Evolutionary conservation across 2,888 invertebrate species (phyloP).

Genomic region (Epistrophella euchroma): DNA sequence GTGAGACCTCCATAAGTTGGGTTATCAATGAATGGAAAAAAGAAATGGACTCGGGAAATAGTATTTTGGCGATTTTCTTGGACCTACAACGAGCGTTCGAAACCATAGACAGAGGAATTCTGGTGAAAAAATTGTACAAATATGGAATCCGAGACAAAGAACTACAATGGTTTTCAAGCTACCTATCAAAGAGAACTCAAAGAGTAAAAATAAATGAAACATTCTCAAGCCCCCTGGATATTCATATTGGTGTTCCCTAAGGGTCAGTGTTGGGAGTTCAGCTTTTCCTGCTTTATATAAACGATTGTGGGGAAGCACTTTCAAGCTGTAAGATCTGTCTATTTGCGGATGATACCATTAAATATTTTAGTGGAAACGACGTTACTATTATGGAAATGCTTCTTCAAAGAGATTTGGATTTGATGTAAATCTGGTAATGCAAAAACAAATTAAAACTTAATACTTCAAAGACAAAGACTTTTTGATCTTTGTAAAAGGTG

Average conservation of each 20-base stretch:
- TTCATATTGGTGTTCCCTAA: too few species aligned
- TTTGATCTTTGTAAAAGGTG: too few species aligned
- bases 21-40: background rate
- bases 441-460: background rate
- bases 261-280: too few species aligned
- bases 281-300: too few species aligned
- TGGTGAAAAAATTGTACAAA: background rate
- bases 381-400: background rate
- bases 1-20: background rate
- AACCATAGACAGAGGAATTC: background rate
- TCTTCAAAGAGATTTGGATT: background rate
- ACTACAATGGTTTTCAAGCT: background rate
- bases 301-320: background rate
- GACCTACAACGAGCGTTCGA: background rate
- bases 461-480: too few species aligned
- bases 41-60: background rate
- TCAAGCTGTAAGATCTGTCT: background rate
- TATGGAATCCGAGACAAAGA: background rate
- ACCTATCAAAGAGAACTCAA: too few species aligned
- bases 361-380: background rate
- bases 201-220: too few species aligned
- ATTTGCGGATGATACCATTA: background rate
- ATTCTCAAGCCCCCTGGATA: too few species aligned
- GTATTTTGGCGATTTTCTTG: background rate
- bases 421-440: background rate